A percentile compares a stretch with the other conserved stretches of the same genome.
Conservation (phyloP, 2,113 vertebrate species). For the Hucho hucho region DNA sequence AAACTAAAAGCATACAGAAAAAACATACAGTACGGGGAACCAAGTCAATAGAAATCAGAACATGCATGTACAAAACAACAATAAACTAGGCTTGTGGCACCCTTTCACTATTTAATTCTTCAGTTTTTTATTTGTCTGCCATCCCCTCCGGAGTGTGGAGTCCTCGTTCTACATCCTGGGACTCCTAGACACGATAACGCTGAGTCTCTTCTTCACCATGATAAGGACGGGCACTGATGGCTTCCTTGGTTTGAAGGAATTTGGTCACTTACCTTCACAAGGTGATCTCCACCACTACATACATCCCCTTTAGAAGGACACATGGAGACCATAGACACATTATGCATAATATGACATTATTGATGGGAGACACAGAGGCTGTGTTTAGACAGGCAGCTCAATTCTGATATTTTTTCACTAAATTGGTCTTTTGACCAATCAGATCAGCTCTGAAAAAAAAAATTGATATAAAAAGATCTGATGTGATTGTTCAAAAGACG, state of each 20-base stretch:
- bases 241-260: conserved; percentile 35
- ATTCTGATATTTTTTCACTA: too few relatives aligned
- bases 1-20: conserved; percentile 50
- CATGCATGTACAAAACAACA: conserved; percentile 65
- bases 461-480: too few relatives aligned
- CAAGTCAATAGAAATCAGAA: conserved; percentile 51
- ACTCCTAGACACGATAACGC: conserved; percentile 49
- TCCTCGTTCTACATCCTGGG: conserved; percentile 10
- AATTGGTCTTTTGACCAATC: too few relatives aligned
- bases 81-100: conserved; percentile 68
- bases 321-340: not conserved
- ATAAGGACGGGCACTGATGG: conserved; percentile 40
- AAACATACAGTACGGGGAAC: conserved; percentile 48
- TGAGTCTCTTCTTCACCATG: conserved; percentile 45
- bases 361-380: not conserved
- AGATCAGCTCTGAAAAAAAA: too few relatives aligned
- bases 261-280: conserved; percentile 20
- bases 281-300: conserved; percentile 21
- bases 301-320: not conserved
- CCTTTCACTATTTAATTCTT: conserved; percentile 50
- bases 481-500: too few relatives aligned
- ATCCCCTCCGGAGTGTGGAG: conserved; percentile 1
- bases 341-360: too few relatives aligned
- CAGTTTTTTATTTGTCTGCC: conserved; percentile 33
- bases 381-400: too few relatives aligned